phyloP scores from a whole-genome alignment of 2,797 vertebrate genomes.

The Agapornis canus region DNA sequence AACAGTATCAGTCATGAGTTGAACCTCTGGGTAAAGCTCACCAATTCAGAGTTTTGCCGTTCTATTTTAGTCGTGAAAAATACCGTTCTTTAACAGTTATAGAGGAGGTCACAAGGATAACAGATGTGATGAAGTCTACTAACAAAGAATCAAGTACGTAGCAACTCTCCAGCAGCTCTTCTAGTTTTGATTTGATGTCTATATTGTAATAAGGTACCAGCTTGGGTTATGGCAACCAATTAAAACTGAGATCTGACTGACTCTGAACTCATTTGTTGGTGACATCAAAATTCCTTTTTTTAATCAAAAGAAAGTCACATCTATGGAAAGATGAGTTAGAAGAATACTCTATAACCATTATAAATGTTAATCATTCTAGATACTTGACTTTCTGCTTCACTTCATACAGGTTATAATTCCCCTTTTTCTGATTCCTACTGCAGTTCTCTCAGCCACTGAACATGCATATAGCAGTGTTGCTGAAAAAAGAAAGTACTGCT shows the following conservation, averaged over 20 bases:
- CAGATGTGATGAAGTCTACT: conserved; percentile 3
- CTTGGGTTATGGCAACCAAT: conserved; percentile 38
- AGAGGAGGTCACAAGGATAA: conserved; percentile 10
- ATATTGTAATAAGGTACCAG: neutral
- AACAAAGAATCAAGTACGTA: neutral
- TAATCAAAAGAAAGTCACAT: neutral
- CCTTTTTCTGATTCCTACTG: neutral
- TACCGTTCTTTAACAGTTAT: neutral
- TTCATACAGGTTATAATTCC: neutral
- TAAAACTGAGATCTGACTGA: neutral
- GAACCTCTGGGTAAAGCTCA: neutral
- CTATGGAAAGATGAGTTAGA: neutral
- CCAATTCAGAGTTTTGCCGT: neutral
- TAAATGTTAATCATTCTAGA: neutral
- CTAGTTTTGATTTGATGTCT: conserved; percentile 12
- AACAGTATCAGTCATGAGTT: neutral
- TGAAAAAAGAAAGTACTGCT: neutral
- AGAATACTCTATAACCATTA: neutral
- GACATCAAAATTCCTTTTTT: neutral
- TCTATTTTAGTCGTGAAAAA: conserved; percentile 12
- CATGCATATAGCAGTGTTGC: neutral
- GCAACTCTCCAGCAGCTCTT: neutral
- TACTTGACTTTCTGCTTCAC: neutral
- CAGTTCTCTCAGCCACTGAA: neutral
- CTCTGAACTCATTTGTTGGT: conserved; percentile 28